phyloP scores from a whole-genome alignment of 2,797 vertebrate genomes.

The Tamandua tetradactyla region DNA sequence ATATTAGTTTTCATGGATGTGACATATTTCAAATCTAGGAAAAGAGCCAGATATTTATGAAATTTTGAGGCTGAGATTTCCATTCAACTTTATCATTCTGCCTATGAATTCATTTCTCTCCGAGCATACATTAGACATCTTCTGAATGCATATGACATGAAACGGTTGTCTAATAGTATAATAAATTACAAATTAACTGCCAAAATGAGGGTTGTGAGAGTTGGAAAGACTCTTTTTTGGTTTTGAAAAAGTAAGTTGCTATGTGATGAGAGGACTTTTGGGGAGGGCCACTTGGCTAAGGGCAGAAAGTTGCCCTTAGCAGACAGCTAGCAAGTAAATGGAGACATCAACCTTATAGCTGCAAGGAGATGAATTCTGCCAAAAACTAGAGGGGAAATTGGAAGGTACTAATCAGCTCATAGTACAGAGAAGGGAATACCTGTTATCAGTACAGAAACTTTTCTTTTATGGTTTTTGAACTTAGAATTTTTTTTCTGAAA shows the following conservation, averaged over 20 bases:
- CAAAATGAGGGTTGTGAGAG: neutral
- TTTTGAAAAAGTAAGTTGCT: neutral
- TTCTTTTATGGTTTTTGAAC: neutral
- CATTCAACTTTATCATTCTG: neutral
- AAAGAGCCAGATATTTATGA: neutral
- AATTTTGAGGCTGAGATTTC: neutral
- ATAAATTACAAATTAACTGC: neutral
- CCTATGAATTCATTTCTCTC: slow-evolving; percentile 26
- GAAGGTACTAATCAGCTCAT: neutral
- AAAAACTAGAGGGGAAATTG: neutral
- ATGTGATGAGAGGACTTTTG: neutral
- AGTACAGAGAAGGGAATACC: neutral
- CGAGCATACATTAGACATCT: neutral
- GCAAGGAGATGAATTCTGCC: neutral
- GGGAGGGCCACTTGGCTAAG: neutral
- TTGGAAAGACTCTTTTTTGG: neutral
- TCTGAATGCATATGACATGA: neutral
- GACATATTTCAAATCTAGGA: neutral
- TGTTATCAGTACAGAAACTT: neutral
- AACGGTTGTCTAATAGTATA: neutral
- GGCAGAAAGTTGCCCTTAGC: neutral
- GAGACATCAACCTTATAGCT: neutral
- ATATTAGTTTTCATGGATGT: neutral
- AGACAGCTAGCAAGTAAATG: neutral
- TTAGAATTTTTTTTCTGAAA: no score